A percentile compares a stretch with the other conserved stretches of the same genome.
Conservation (phyloP, 2,888 invertebrate species). For the Drosophila neotestacea region DNA sequence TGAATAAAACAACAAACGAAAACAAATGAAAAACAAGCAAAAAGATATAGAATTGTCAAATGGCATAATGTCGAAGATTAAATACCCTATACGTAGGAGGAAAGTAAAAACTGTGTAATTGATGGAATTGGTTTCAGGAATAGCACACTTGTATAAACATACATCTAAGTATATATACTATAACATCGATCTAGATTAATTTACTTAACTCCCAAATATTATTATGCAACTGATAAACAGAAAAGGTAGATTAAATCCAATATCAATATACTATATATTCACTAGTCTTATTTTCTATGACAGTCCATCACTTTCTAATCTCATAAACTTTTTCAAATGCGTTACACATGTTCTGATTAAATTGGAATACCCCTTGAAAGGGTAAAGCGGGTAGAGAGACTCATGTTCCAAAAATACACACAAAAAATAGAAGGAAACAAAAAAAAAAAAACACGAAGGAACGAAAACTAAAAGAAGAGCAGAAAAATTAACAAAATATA, state of each 20-base stretch:
- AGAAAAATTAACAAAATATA: constrained; percentile 31
- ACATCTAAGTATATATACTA: too few relatives aligned
- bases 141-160: too few relatives aligned
- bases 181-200: too few relatives aligned
- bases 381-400: constrained; percentile 1
- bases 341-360: constrained; percentile 12
- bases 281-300: background rate
- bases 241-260: too few relatives aligned
- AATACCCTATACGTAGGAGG: background rate
- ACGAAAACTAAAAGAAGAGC: constrained; percentile 29
- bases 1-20: constrained; percentile 62
- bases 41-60: constrained; percentile 4
- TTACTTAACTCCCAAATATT: too few relatives aligned
- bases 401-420: constrained; percentile 61
- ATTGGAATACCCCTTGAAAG: constrained; percentile 6
- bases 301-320: background rate
- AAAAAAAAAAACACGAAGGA: constrained; percentile 18
- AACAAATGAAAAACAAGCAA: constrained; percentile 31
- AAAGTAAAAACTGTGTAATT: too few relatives aligned
- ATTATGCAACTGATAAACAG: too few relatives aligned
- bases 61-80: background rate
- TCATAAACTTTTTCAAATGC: background rate
- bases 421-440: constrained; percentile 25
- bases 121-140: too few relatives aligned
- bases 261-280: background rate